phyloP scores from a whole-genome alignment of 2,888 invertebrate species.

The Steromphala cineraria region DNA sequence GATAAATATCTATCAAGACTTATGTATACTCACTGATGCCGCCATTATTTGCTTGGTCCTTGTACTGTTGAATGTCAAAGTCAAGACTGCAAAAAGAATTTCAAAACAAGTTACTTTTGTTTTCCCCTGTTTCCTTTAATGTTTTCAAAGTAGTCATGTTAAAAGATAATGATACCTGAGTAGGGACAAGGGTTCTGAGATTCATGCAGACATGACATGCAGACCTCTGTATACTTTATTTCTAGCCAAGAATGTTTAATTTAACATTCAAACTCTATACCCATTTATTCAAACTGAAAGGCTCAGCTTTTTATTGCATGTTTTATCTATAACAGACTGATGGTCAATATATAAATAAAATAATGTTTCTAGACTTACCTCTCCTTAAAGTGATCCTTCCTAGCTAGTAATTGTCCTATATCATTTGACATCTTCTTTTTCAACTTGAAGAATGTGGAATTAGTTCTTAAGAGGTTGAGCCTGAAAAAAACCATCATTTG shows the following conservation, averaged over 20 bases:
- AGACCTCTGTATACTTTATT: no score
- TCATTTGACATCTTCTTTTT: slow-evolving; percentile 59
- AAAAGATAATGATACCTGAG: no score
- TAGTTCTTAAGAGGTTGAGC: slow-evolving; percentile 61
- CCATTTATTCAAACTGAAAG: no score
- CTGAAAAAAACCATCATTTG: slow-evolving; percentile 36
- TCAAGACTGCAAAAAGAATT: slow-evolving; percentile 53
- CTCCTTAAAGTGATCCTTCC: slow-evolving; percentile 60
- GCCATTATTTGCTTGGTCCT: slow-evolving; percentile 52
- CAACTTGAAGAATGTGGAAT: slow-evolving; percentile 55
- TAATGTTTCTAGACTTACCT: slow-evolving; percentile 45
- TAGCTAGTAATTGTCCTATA: slow-evolving; percentile 57
- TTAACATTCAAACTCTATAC: no score
- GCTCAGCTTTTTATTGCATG: no score
- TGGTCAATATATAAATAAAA: not conserved
- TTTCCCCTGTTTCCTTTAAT: no score
- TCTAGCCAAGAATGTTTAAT: no score
- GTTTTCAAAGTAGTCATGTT: no score
- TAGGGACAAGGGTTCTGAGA: no score
- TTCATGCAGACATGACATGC: no score
- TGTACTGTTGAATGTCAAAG: slow-evolving; percentile 61
- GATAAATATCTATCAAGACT: no score
- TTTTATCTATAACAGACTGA: not conserved
- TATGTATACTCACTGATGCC: slow-evolving; percentile 58
- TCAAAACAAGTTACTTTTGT: not conserved